Conservation (phyloP, 2,888 invertebrate species). For the Sesamia inferens region DNA sequence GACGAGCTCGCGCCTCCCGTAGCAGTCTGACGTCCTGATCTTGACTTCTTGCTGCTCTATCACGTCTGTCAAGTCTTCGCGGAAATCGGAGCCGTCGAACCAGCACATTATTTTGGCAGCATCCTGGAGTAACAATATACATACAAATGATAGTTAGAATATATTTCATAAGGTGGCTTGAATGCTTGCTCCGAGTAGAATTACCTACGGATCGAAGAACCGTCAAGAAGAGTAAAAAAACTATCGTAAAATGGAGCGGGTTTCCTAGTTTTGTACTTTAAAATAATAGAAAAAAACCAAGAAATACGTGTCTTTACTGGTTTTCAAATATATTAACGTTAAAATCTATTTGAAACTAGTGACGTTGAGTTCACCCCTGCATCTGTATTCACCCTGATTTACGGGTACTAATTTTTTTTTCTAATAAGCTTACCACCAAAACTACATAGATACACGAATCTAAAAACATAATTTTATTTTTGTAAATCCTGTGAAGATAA, state of each 20-base stretch:
- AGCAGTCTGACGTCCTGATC: conserved; percentile 83
- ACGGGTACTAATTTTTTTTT: not conserved
- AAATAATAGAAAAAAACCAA: no score
- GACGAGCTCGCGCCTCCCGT: conserved; percentile 73
- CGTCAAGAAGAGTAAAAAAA: no score
- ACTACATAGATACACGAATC: not conserved
- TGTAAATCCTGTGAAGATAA: not conserved
- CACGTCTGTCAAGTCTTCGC: conserved; percentile 85
- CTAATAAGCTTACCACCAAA: not conserved
- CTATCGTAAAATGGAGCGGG: no score
- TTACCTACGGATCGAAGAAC: no score
- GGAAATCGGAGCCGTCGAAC: conserved; percentile 87
- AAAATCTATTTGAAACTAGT: no score
- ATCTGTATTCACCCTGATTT: no score
- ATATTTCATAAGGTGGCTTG: not conserved
- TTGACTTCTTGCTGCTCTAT: conserved; percentile 87
- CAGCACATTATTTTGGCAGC: conserved; percentile 87
- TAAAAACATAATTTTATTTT: no score
- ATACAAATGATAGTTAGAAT: no score
- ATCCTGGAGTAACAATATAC: conserved; percentile 72
- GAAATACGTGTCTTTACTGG: no score
- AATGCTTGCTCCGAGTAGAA: not conserved
- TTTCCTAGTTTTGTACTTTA: no score
- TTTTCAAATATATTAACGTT: no score
- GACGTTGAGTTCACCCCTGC: no score